Base-by-base conservation (phyloP, 1,140 invertebrate genomes). In the Drosophila punjabiensis region DNA sequence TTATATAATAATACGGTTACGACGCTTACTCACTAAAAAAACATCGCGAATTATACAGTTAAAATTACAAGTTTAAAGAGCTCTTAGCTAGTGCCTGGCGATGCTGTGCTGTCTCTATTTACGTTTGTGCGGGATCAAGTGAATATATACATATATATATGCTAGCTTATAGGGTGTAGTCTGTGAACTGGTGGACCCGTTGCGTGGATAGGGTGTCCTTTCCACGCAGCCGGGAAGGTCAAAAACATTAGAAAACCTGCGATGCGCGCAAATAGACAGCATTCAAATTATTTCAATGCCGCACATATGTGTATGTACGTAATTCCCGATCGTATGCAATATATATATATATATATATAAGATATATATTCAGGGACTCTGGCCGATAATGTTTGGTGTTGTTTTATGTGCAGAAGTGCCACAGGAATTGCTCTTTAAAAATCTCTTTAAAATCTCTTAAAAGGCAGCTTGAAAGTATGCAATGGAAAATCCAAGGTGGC, bases 251-350 rank as follows among this genome's bases (percentile, higher is more conserved):
- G 63, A 83, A 82, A 91, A 91, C 75, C 83, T 62, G 68, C 87
- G 87, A 80, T 82, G 70, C 41, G 69, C 86, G 86, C 79, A 80
- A 81, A 90, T 90, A 90, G 86, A 90, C 56, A 90, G 86, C 86
- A 90, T 90, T 90, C 62, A 90, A 90, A 90, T 90, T 90, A 70
- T 52, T 43, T 62, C 55, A 74, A 74, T 74, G 68, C 55, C 52
- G 43, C 28, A 59, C 28, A 68, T 53, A 68, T 39, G 53, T 37
- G 53, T 37, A 32, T 39, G 50, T 45, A 65, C 28, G 37, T 39
- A 63, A 28, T 45, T 13, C 58, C 58, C 58, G 58, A 64, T 63
- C 20, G 37, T n/a, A 53, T 18, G 16, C 4, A 37, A 45, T 35
- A 39, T 35, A 30, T 16, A 33, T 45, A 70, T 5, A 45, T 30